phyloP scores from a whole-genome alignment of 2,113 vertebrate species.

The Thalassarche chlororhynchos region DNA sequence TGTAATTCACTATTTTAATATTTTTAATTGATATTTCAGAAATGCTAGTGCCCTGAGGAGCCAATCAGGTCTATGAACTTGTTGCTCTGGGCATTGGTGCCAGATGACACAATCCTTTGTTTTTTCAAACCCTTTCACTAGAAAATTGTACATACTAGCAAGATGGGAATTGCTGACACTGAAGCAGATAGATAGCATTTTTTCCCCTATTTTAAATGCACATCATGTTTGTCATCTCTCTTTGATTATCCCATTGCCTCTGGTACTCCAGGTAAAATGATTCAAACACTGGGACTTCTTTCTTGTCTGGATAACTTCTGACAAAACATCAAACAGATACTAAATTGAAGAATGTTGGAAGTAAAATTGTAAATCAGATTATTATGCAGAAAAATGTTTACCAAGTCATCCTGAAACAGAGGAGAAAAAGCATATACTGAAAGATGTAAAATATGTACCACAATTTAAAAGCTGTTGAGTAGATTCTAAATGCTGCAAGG shows the following conservation, averaged over 20 bases:
- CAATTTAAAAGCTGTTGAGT: not conserved
- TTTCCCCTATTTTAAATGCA: not conserved
- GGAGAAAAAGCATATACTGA: not conserved
- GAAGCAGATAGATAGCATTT: not conserved
- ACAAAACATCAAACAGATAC: not conserved
- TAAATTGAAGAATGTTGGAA: not conserved
- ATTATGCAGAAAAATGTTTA: not conserved
- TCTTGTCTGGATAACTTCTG: not conserved
- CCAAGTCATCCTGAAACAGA: not conserved
- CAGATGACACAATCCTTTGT: constrained; percentile 28
- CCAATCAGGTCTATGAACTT: not conserved
- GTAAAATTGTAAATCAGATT: not conserved
- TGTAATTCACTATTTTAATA: not conserved
- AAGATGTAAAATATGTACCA: not conserved
- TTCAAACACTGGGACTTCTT: not conserved
- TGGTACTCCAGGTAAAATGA: not conserved
- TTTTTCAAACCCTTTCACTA: constrained; percentile 1
- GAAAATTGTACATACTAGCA: not conserved
- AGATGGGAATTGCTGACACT: not conserved
- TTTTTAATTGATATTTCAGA: not conserved
- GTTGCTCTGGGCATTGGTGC: not conserved
- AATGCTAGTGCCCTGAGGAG: not conserved
- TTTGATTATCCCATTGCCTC: not conserved
- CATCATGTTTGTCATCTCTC: not conserved
- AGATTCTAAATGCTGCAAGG: not conserved